Evolutionary conservation across 2,797 vertebrate species (phyloP).

Genomic region (Podarcis siculus): DNA sequence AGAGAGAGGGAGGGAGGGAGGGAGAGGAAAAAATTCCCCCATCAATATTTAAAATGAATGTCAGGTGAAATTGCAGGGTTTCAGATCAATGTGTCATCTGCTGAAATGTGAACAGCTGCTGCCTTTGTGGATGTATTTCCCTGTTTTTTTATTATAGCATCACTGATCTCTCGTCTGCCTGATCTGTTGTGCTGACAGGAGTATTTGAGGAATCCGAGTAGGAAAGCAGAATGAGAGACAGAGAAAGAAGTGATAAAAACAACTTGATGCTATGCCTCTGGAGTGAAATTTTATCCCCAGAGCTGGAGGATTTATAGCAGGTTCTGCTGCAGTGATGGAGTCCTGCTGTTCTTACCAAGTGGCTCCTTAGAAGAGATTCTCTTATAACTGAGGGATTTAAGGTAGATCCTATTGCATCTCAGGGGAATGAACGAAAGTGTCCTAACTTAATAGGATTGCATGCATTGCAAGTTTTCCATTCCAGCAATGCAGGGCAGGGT

Average conservation of each 20-base stretch:
- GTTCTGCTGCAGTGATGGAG: background rate
- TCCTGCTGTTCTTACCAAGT: conserved; percentile 6
- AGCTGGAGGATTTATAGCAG: background rate
- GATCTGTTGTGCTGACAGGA: conserved; percentile 28
- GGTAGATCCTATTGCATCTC: background rate
- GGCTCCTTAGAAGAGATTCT: background rate
- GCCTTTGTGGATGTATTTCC: conserved; percentile 27
- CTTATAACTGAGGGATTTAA: background rate
- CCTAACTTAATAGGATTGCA: background rate
- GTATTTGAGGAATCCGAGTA: conserved; percentile 8
- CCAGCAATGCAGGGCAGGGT: background rate
- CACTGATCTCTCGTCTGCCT: conserved; percentile 33
- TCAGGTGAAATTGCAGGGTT: conserved; percentile 47
- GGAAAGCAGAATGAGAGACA: background rate
- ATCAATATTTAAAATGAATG: conserved; percentile 46
- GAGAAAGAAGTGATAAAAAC: background rate
- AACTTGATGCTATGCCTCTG: background rate
- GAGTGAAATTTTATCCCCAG: background rate
- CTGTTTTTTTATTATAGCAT: conserved; percentile 30
- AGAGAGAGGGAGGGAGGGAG: background rate
- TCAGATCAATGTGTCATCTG: conserved; percentile 44
- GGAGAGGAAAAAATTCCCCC: background rate
- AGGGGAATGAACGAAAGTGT: background rate
- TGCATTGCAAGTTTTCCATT: background rate
- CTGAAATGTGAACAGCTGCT: conserved; percentile 42